A percentile compares a stretch with the other conserved stretches of the same genome.
Conservation (phyloP, 2,888 invertebrate species). For the Agrochola lychnidis region DNA sequence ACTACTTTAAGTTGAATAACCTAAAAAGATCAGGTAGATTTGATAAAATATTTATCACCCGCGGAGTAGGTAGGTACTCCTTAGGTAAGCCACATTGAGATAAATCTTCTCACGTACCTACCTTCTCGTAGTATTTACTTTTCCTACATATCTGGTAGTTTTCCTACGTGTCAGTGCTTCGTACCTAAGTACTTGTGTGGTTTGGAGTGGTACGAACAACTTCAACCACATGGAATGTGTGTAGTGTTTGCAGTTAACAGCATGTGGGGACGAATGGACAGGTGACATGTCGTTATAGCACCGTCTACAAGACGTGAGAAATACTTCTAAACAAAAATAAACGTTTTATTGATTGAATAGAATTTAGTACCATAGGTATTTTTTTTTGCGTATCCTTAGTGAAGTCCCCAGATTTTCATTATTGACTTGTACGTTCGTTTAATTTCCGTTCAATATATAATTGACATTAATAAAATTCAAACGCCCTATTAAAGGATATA, state of each 20-base stretch:
- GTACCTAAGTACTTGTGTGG: constrained; percentile 37
- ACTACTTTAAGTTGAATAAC: not conserved
- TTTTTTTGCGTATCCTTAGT: not conserved
- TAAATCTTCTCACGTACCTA: constrained; percentile 54
- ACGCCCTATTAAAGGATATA: constrained; percentile 52
- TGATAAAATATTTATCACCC: constrained; percentile 50
- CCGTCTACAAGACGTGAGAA: not conserved
- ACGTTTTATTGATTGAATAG: constrained; percentile 4
- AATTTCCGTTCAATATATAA: constrained; percentile 48
- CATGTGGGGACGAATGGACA: constrained; percentile 29
- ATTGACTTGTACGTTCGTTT: constrained; percentile 10
- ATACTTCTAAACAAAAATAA: constrained; percentile 13
- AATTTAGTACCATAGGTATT: too few relatives aligned
- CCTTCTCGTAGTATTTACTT: constrained; percentile 46
- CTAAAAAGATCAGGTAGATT: constrained; percentile 29
- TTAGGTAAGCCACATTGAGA: constrained; percentile 42
- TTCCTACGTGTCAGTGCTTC: constrained; percentile 22
- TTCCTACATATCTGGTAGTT: constrained; percentile 43
- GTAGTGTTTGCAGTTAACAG: constrained; percentile 30
- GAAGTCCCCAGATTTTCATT: constrained; percentile 13
- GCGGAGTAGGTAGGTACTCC: constrained; percentile 8
- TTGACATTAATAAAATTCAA: constrained; percentile 59
- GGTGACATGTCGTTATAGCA: constrained; percentile 44
- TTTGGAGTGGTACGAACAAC: constrained; percentile 23
- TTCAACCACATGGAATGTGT: constrained; percentile 22